Base-by-base conservation (phyloP, 2,888 invertebrate genomes). In the Germaria angustata region DNA sequence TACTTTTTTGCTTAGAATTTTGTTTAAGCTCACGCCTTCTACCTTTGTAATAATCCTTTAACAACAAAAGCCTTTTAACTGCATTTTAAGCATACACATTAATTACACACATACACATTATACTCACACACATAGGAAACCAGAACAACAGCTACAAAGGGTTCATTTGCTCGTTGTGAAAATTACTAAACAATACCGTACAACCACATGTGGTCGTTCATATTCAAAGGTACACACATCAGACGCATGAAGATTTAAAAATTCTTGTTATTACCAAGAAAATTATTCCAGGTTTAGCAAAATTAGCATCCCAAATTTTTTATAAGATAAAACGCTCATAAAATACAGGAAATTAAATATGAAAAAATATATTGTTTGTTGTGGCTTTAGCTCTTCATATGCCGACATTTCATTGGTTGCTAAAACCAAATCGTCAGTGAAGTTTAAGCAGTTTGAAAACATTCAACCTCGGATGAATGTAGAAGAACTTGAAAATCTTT, bases 21-120 rank as follows among this genome's bases (percentile, higher is more conserved):
- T 32, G 51, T 77, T 73, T 36, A 28, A 55, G 61, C 44, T 77
- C 39, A 68, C 78, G 73, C 78, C 72, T 78, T 61, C 61, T 32
- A 53, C 68, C 53, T 73, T 24, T 61, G 55, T 36, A 66, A 66
- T 81, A 72, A 61, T 77, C 81, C 77, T 77, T 73, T 63, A 73
- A 69, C 77, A 78, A 81, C 68, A 73, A 81, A 77, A 78, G 73
- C 61, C 78, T 81, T 81, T 77, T 73, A 77, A 68, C 28, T 66
- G 28, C 17, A 17, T 22, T 75, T 3, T 17, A 46, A 44, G 28
- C 36, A 49, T 13, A 22, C 36, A 28, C 17, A 20, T 11, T 32
- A 2, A 4, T n/a, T 2, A 53, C 20, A 17, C 32, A 61, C 28
- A 49, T 4, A 32, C 11, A 3, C 20, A 24, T n/a, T n/a, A n/a